These are phyloP conservation scores for Meloidogyne floridensis DNA, from an alignment of 1,140 invertebrate genomes.

Conservation along the genomic window DNA sequence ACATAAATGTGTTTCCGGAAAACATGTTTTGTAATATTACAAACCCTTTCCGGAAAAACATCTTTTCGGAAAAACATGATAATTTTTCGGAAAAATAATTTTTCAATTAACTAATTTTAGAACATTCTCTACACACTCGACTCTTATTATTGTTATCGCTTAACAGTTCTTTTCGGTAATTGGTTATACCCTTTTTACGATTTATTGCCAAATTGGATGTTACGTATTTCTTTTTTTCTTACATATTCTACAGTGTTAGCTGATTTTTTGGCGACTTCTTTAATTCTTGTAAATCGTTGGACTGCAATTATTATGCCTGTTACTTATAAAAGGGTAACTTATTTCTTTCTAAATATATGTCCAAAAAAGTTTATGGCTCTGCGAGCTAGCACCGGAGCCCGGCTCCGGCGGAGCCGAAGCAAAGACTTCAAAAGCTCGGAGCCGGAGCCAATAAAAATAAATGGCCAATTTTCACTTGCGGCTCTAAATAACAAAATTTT, in stretches of 20 bases:
- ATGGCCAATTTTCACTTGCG: too few relatives aligned
- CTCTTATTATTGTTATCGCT: constrained; percentile 5
- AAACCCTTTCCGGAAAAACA: too few relatives aligned
- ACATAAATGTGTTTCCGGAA: too few relatives aligned
- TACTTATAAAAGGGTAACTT: neutral
- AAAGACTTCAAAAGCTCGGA: too few relatives aligned
- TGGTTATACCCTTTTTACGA: neutral
- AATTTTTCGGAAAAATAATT: neutral
- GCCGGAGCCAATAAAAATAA: too few relatives aligned
- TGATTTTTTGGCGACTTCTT: neutral
- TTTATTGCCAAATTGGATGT: neutral
- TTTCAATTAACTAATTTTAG: neutral
- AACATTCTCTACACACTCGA: constrained; percentile 6
- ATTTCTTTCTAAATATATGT: too few relatives aligned
- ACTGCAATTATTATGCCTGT: neutral
- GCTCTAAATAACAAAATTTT: too few relatives aligned
- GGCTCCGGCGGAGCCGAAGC: too few relatives aligned
- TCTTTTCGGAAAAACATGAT: neutral
- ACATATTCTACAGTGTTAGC: neutral
- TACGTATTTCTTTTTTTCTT: neutral
- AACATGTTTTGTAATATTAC: too few relatives aligned
- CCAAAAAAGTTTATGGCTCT: too few relatives aligned
- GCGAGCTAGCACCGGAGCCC: too few relatives aligned
- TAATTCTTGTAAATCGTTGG: neutral
- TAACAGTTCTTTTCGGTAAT: neutral